Conservation (phyloP, 2,888 invertebrate genomes). For the Desoria tigrina region DNA sequence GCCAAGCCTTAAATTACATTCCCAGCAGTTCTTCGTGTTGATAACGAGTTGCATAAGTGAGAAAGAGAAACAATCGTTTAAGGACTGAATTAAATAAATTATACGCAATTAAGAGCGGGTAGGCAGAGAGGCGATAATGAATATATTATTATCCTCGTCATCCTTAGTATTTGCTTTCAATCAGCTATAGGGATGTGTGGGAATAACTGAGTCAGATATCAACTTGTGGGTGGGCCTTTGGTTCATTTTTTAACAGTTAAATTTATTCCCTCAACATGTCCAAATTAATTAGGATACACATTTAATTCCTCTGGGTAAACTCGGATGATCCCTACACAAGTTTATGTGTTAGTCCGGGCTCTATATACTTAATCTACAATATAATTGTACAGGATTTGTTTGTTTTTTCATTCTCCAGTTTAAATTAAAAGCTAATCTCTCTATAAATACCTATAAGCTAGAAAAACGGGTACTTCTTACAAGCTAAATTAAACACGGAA, state of each 20-base stretch:
- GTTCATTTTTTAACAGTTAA: background rate
- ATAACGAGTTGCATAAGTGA: slow-evolving; percentile 17
- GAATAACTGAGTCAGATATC: slow-evolving; percentile 3
- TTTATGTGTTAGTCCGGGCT: background rate
- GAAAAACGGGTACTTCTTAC: no score
- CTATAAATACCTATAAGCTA: no score
- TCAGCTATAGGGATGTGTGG: slow-evolving; percentile 1
- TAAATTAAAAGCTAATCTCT: no score
- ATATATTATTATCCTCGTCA: slow-evolving; percentile 14
- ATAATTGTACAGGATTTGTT: no score
- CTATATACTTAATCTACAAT: no score
- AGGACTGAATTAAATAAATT: slow-evolving; percentile 20
- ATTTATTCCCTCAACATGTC: slow-evolving; percentile 20
- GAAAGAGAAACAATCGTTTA: slow-evolving; percentile 23
- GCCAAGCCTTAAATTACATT: no score
- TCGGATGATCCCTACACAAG: slow-evolving; percentile 17
- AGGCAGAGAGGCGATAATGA: background rate
- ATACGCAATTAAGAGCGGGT: slow-evolving; percentile 22
- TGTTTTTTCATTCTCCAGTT: no score
- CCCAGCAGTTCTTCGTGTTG: slow-evolving; percentile 12
- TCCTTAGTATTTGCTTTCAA: background rate
- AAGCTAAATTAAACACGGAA: slow-evolving; percentile 9
- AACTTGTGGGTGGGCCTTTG: slow-evolving; percentile 7
- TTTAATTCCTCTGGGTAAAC: slow-evolving; percentile 7
- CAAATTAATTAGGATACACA: slow-evolving; percentile 15